Evolutionary conservation across 2,888 invertebrate genomes (phyloP), one percentile per base, ranked within the genome.

Genomic region (Pegoplata infirma): DNA sequence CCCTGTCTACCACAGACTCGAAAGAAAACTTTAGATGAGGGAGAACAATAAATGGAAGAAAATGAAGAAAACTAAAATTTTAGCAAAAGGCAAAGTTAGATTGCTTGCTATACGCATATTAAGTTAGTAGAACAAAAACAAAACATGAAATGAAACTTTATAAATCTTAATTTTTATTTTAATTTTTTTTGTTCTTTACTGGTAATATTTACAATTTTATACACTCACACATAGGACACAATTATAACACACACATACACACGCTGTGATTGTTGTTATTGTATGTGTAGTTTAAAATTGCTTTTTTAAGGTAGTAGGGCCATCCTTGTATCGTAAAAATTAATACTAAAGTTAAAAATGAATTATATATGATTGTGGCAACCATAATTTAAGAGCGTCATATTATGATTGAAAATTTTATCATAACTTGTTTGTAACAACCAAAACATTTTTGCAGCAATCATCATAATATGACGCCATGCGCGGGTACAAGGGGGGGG

Each of bases 131-230:
- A 53, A 47, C 23, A n/a, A n/a, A 5, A 28, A 28, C 16, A 28
- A 25, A 58, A 56, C 21, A n/a, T 59, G 61, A 32, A 59, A 53
- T 47, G 10, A 44, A 74, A 74, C 28, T 73, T 40, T 44, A 66
- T 64, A 58, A 74, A 59, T 74, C 66, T 32, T 6, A 53, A 16
- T 59, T 58, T 66, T 51, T 44, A 32, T n/a, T n/a, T n/a, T n/a
- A n/a, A n/a, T n/a, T 16, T 17, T 47, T 14, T 17, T 3, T 5
- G 7, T 47, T 16, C 19, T 8, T 14, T 3, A 17, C 7, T 47
- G 17, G 14, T 47, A 17, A 19, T 12, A 51, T 51, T 25, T 23
- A n/a, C 5, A 25, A 25, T 51, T 51, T 25, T 10, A 21, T 51
- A 51, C 49, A 21, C 21, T 21, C 49, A 47, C 25, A 8, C 32